Base-by-base conservation (phyloP, 1,140 invertebrate species). In the Lepidurus packardi region DNA sequence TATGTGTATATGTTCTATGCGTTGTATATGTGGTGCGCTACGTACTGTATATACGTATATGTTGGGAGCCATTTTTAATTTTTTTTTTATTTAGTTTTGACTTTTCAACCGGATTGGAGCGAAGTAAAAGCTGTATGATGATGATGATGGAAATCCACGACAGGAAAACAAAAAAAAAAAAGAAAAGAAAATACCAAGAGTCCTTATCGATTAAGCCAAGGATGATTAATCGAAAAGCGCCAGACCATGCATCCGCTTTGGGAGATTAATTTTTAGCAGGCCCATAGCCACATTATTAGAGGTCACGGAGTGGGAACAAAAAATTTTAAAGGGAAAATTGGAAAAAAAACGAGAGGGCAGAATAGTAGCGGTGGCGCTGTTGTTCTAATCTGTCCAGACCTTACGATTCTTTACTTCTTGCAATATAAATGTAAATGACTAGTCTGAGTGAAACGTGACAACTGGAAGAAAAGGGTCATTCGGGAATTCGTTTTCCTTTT, bases 261-360 rank as follows among this genome's bases (percentile, higher is more conserved):
- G 53, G 21, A 65, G 53, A 65, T 65, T 65, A 65, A 65, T 65
- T 65, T 65, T 65, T 65, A 65, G 53, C 53, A 65, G 53, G 53
- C 53, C 53, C 53, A 65, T 65, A 65, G 53, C 16, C 21, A 65
- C 13, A 65, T 11, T 65, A 65, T 65, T 13, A 16, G 21, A 65
- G 53, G 53, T 65, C 13, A 65, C 21, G 53, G 21, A 21, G 8
- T 65, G 21, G 34, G 34, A 65, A 65, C 10, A 65, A 65, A 47
- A 65, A 65, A 4, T 5, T 65, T 7, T 21, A 65, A 65, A 65
- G 34, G 34, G 2, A 34, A 34, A 34, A 34, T 34, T 34, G 3
- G 4, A 34, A 4, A 34, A 34, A 34, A 34, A 34, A 34, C 34
- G 34, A 34, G 34, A 4, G 34, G 34, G 25, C 1, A 34, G 34